phyloP scores from a whole-genome alignment of 2,888 invertebrate genomes.

The Ditula angustiorana region DNA sequence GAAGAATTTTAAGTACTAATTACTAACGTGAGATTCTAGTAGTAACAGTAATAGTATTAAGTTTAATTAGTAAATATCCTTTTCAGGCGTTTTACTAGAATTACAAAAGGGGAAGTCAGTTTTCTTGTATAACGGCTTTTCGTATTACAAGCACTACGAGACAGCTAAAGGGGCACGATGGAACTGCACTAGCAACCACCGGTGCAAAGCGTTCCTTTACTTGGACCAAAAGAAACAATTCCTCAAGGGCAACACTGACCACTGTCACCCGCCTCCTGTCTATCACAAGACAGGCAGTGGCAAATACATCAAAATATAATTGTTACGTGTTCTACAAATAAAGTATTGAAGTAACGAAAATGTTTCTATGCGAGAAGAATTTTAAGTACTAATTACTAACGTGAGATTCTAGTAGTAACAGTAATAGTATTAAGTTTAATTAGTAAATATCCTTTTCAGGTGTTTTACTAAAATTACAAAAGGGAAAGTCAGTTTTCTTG shows the following conservation, averaged over 20 bases:
- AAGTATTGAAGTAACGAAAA: too few species aligned
- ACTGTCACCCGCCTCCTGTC: conserved; percentile 12
- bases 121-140: conserved; percentile 8
- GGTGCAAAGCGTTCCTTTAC: conserved; percentile 19
- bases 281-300: conserved; percentile 8
- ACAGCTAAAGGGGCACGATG: conserved; percentile 1
- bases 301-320: background rate
- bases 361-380: too few species aligned
- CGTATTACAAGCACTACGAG: conserved; percentile 19
- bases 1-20: too few species aligned
- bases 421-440: too few species aligned
- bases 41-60: too few species aligned
- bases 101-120: conserved; percentile 7
- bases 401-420: too few species aligned
- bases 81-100: conserved; percentile 19
- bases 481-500: conserved; percentile 34
- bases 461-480: conserved; percentile 41
- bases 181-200: conserved; percentile 16
- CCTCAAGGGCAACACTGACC: background rate
- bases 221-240: conserved; percentile 5
- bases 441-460: conserved; percentile 45
- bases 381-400: background rate
- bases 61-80: too few species aligned
- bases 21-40: too few species aligned
- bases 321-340: background rate